These are phyloP conservation scores for Megathymus violae DNA, from an alignment of 1,140 invertebrate species.

Conservation along the genomic window DNA sequence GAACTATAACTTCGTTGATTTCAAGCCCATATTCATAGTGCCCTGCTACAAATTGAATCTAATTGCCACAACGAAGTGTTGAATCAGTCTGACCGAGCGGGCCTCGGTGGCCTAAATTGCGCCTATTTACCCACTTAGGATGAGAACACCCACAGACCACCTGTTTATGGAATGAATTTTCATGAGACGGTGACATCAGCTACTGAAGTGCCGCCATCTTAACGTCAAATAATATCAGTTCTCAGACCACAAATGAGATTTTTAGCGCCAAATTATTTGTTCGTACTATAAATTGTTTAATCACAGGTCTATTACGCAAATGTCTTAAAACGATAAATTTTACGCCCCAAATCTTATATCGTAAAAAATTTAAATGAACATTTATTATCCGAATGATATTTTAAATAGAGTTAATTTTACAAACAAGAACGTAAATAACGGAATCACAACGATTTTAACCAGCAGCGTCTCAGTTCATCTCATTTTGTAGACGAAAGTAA, in stretches of 20 bases:
- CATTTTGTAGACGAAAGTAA: slow-evolving; percentile 3
- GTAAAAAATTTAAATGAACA: background rate
- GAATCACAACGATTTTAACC: background rate
- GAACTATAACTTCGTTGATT: slow-evolving; percentile 70
- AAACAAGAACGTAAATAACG: background rate
- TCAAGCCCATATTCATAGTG: slow-evolving; percentile 64
- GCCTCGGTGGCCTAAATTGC: slow-evolving; percentile 73
- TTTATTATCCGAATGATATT: background rate
- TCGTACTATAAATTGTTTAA: background rate
- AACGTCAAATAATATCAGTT: background rate
- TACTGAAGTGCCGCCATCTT: slow-evolving; percentile 14
- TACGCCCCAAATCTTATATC: background rate
- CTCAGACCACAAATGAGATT: background rate
- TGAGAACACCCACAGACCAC: slow-evolving; percentile 70
- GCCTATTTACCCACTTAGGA: slow-evolving; percentile 77
- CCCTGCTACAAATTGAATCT: slow-evolving; percentile 74
- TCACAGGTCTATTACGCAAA: background rate
- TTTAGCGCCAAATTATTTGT: background rate
- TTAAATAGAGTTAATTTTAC: background rate
- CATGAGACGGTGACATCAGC: slow-evolving; percentile 49
- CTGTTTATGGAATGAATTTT: slow-evolving; percentile 62
- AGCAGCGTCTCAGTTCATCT: background rate
- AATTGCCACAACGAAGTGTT: slow-evolving; percentile 82
- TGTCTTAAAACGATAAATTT: background rate
- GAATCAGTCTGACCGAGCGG: slow-evolving; percentile 71